A percentile compares a stretch with the other conserved stretches of the same genome.
Conservation (phyloP, 2,113 vertebrate genomes). For the Catharus fuscescens region DNA sequence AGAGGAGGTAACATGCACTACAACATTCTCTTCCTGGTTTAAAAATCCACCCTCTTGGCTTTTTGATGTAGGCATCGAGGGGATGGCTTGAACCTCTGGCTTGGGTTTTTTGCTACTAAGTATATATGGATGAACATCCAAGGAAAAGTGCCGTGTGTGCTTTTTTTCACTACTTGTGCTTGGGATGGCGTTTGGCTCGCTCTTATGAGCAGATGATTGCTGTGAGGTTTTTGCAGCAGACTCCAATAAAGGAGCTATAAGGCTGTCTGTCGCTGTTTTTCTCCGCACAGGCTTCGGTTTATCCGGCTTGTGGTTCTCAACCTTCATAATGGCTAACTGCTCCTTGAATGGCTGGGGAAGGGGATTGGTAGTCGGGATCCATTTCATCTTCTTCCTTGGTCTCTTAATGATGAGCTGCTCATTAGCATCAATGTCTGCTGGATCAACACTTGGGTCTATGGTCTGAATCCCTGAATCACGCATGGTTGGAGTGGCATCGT, state of each 20-base stretch:
- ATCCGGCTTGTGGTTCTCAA: constrained; percentile 92
- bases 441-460: constrained; percentile 87
- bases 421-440: constrained; percentile 83
- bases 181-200: constrained; percentile 48
- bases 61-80: constrained; percentile 82
- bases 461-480: constrained; percentile 94
- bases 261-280: constrained; percentile 88
- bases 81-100: constrained; percentile 75
- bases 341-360: constrained; percentile 98
- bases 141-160: constrained; percentile 91
- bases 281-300: constrained; percentile 91
- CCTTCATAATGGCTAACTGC: constrained; percentile 85
- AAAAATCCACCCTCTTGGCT: constrained; percentile 86
- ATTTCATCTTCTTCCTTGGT: constrained; percentile 96
- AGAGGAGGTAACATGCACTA: constrained; percentile 67
- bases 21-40: constrained; percentile 74
- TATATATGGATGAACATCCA: constrained; percentile 97
- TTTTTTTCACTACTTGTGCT: constrained; percentile 84
- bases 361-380: constrained; percentile 91
- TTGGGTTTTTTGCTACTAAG: constrained; percentile 91
- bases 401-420: constrained; percentile 92
- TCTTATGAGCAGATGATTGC: constrained; percentile 76
- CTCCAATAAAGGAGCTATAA: constrained; percentile 91
- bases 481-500: constrained; percentile 92
- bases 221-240: constrained; percentile 83